Evolutionary conservation across 2,888 invertebrate genomes (phyloP).

Genomic region (Luffia ferchaultella): DNA sequence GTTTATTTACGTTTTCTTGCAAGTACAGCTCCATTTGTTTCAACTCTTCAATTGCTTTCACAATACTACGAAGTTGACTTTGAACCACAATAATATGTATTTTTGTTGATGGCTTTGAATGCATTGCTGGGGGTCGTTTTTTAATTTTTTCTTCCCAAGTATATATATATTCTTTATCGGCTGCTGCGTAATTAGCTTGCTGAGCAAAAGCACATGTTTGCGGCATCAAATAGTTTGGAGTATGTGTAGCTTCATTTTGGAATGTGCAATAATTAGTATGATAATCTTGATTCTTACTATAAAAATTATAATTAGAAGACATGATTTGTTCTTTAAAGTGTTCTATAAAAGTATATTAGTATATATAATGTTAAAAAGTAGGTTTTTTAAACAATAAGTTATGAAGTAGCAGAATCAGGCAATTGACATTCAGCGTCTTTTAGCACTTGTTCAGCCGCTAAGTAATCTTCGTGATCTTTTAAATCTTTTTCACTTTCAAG

Average conservation of each 20-base stretch:
- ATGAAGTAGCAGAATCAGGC: slow-evolving; percentile 35
- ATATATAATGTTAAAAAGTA: slow-evolving; percentile 16
- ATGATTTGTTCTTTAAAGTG: slow-evolving; percentile 36
- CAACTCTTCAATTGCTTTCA: slow-evolving; percentile 24
- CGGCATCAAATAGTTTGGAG: not conserved
- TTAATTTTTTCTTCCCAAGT: slow-evolving; percentile 23
- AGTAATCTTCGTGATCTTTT: slow-evolving; percentile 76
- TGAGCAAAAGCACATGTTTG: slow-evolving; percentile 6
- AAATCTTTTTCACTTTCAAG: slow-evolving; percentile 80
- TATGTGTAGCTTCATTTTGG: slow-evolving; percentile 24
- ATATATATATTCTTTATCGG: slow-evolving; percentile 34
- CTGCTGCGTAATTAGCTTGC: slow-evolving; percentile 15
- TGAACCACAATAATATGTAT: slow-evolving; percentile 27
- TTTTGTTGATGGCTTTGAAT: slow-evolving; percentile 12
- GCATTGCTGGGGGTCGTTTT: slow-evolving; percentile 3
- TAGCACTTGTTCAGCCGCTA: slow-evolving; percentile 71
- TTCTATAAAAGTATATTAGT: slow-evolving; percentile 26
- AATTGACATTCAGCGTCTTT: slow-evolving; percentile 72
- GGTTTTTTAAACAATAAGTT: slow-evolving; percentile 14
- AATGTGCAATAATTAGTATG: slow-evolving; percentile 40
- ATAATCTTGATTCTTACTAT: slow-evolving; percentile 28
- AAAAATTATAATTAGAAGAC: slow-evolving; percentile 43
- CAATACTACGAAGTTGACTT: slow-evolving; percentile 24
- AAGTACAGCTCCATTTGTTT: slow-evolving; percentile 42
- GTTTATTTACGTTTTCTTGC: slow-evolving; percentile 37